Evolutionary conservation across 2,888 invertebrate genomes (phyloP), one percentile per base, ranked within the genome.

Genomic region (Dryadula phaetusa): DNA sequence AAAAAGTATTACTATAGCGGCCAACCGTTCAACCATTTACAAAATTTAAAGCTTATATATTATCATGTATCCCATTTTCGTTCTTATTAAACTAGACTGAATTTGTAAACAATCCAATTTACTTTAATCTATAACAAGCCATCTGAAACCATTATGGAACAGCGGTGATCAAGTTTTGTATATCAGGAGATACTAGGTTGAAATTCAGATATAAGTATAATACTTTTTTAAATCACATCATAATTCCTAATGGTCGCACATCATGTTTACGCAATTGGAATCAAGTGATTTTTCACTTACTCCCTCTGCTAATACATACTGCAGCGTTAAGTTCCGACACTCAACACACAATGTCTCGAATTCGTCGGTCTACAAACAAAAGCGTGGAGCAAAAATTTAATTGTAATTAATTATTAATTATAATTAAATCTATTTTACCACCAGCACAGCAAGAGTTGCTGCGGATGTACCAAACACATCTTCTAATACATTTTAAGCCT

Each of bases 401-500:
- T n/a, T n/a, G n/a, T n/a, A n/a, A n/a, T n/a, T n/a, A n/a, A n/a
- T n/a, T n/a, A n/a, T n/a, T n/a, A n/a, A n/a, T n/a, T n/a, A n/a
- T n/a, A n/a, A n/a, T n/a, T n/a, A n/a, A n/a, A n/a, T n/a, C n/a
- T n/a, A n/a, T n/a, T n/a, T n/a, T n/a, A n/a, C n/a, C n/a, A n/a
- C n/a, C n/a, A n/a, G n/a, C n/a, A n/a, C n/a, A 8, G 5, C n/a
- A 0, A 16, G 25, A 25, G 10, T 16, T 54, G 14, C 58, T 28
- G 16, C 5, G n/a, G 32, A 46, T 42, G 14, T 60, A 18, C 40
- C 25, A 44, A 60, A 25, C 20, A 60, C 44, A 60, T 42, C 18
- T 3, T 25, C 18, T 60, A 60, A 46, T 60, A 16, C 60, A 42
- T 40, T 63, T 46, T 61, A 64, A 42, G 54, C 32, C 46, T n/a